Percentiles rank a stretch among this genome's conserved stretches.
Evolutionary conservation across 1,140 invertebrate genomes (phyloP).

Genomic region (Eufriesea mexicana): DNA sequence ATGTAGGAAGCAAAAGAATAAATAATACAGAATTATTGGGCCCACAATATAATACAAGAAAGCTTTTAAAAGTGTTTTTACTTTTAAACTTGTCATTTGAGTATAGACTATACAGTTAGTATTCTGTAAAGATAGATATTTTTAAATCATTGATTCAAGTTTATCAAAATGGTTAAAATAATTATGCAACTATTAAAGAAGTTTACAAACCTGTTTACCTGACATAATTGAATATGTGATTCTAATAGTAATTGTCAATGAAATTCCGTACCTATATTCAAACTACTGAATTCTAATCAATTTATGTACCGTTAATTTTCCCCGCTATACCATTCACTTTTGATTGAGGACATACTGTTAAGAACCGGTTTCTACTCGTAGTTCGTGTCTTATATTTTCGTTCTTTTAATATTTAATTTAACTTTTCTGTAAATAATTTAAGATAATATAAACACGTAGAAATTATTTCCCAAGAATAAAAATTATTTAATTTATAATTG

Average conservation of each 20-base stretch:
- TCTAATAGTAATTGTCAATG: slow-evolving; percentile 13
- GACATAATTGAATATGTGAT: slow-evolving; percentile 43
- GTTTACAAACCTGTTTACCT: slow-evolving; percentile 50
- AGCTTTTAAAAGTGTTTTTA: slow-evolving; percentile 67
- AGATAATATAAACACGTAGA: not conserved
- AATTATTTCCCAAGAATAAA: not conserved
- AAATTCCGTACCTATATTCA: not conserved
- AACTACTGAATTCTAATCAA: not conserved
- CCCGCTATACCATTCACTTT: slow-evolving; percentile 2
- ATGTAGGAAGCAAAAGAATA: slow-evolving; percentile 62
- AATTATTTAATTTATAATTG: not conserved
- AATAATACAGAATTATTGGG: slow-evolving; percentile 67
- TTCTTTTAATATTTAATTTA: not conserved
- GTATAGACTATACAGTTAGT: not conserved
- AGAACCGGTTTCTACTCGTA: slow-evolving; percentile 40
- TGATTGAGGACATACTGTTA: slow-evolving; percentile 6
- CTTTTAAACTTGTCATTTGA: slow-evolving; percentile 65
- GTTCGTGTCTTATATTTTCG: not conserved
- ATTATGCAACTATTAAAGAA: not conserved
- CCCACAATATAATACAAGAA: slow-evolving; percentile 63
- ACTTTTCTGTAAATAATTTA: not conserved
- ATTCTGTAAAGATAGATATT: slow-evolving; percentile 26
- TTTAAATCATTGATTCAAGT: not conserved
- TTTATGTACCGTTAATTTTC: slow-evolving; percentile 46
- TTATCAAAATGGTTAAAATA: not conserved